Conservation (phyloP, 2,797 vertebrate genomes). For the Semotilus atromaculatus region DNA sequence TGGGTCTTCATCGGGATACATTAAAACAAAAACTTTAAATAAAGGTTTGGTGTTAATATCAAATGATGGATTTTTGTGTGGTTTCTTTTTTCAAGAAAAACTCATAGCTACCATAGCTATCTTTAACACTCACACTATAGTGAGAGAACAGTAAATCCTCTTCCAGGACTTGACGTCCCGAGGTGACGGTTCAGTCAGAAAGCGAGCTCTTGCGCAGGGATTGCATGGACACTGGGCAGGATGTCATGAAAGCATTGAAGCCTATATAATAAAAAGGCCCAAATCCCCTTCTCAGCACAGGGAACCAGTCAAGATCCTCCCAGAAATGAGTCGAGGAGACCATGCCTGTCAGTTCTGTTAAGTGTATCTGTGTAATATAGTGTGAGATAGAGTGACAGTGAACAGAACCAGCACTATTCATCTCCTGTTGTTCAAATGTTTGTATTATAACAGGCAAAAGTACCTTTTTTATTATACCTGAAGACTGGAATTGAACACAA, state of each 20-base stretch:
- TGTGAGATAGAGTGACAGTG: background rate
- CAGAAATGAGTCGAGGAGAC: slow-evolving; percentile 25
- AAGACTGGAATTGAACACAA: background rate
- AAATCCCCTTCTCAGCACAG: background rate
- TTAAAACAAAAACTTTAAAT: background rate
- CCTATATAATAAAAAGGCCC: slow-evolving; percentile 32
- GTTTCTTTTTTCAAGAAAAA: background rate
- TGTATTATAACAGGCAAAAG: slow-evolving; percentile 1
- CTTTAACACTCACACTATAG: slow-evolving; percentile 4
- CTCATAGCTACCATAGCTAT: background rate
- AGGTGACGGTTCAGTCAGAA: slow-evolving; percentile 41
- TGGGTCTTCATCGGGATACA: background rate
- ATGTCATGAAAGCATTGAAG: slow-evolving; percentile 39
- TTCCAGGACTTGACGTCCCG: slow-evolving; percentile 38
- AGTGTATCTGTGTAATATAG: slow-evolving; percentile 21
- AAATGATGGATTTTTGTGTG: background rate
- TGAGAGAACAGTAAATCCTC: background rate
- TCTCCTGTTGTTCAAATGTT: slow-evolving; percentile 2
- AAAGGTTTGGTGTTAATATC: background rate
- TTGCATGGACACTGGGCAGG: slow-evolving; percentile 32
- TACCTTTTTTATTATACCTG: background rate
- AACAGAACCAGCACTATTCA: slow-evolving; percentile 34
- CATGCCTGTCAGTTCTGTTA: slow-evolving; percentile 32
- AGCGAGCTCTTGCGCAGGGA: slow-evolving; percentile 35
- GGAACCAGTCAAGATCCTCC: slow-evolving; percentile 46